Conservation (phyloP, 2,113 vertebrate species). For the human region DNA sequence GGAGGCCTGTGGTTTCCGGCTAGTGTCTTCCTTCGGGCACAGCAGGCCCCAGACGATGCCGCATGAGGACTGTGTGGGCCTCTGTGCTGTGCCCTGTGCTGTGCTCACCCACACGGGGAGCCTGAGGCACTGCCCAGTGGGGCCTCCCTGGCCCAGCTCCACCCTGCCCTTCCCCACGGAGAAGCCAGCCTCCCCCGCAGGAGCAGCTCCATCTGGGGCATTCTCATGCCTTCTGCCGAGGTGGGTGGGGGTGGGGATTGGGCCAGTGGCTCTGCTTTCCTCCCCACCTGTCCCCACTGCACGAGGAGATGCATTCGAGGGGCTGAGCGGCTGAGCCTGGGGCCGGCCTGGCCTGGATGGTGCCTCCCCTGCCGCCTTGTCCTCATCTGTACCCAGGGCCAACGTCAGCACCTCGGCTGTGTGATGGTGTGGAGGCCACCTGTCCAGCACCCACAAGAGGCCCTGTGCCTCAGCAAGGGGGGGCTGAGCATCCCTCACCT, state of each 20-base stretch:
- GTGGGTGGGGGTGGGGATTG: not conserved
- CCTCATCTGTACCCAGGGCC: accelerated
- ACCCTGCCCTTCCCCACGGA: not conserved
- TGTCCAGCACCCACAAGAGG: accelerated
- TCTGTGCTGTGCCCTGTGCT: not conserved
- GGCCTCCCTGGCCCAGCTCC: not conserved
- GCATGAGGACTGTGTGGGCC: accelerated
- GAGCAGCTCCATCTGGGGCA: not conserved
- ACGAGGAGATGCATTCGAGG: accelerated
- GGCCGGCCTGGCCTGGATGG: not conserved
- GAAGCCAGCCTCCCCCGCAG: not conserved
- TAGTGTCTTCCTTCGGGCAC: not conserved
- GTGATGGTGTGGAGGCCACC: not conserved
- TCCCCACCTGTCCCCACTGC: accelerated
- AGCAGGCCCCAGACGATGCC: accelerated
- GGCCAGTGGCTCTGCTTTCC: not conserved
- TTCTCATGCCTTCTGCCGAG: not conserved
- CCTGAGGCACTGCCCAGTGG: accelerated
- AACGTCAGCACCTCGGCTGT: accelerated
- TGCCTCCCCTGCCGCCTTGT: accelerated
- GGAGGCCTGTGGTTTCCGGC: not conserved
- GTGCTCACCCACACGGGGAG: accelerated
- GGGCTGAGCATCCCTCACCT: accelerated
- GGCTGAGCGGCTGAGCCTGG: not conserved
- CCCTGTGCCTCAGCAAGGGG: accelerated